These are phyloP conservation scores for Cryptoprocta ferox DNA, from an alignment of 2,797 vertebrate species.

Conservation along the genomic window DNA sequence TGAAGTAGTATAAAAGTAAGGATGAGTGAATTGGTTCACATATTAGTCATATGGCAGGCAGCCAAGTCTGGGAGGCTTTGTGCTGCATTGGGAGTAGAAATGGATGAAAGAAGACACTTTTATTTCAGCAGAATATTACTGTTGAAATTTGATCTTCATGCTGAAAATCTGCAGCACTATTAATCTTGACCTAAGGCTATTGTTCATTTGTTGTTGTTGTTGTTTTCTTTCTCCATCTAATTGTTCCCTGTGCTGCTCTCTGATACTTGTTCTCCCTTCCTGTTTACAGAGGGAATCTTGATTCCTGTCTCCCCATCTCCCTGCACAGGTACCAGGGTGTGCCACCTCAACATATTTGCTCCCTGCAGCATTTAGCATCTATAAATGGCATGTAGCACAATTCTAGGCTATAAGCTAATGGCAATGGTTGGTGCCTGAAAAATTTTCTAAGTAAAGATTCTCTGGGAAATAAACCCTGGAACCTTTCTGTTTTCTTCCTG, in stretches of 20 bases:
- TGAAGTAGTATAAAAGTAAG: not conserved
- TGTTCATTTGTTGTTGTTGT: not conserved
- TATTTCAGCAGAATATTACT: slow-evolving; percentile 11
- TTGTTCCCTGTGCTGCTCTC: not conserved
- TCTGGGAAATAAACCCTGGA: not conserved
- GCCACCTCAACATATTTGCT: not conserved
- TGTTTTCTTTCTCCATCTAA: not conserved
- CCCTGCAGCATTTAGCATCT: not conserved
- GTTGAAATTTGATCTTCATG: not conserved
- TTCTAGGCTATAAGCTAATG: not conserved
- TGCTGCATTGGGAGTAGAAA: not conserved
- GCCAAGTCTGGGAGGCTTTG: not conserved
- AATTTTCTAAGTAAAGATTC: not conserved
- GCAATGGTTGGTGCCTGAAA: not conserved
- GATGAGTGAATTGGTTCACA: not conserved
- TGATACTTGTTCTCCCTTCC: not conserved
- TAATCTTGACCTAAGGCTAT: not conserved
- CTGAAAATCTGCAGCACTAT: not conserved
- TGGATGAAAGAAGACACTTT: not conserved
- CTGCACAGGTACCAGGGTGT: not conserved
- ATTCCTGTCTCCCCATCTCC: not conserved
- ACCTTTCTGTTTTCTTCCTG: not conserved
- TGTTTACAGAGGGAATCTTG: not conserved
- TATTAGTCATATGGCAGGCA: not conserved
- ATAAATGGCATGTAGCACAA: not conserved